Conservation (phyloP, 2,888 invertebrate species). For the Flabesymbios commensalis region DNA sequence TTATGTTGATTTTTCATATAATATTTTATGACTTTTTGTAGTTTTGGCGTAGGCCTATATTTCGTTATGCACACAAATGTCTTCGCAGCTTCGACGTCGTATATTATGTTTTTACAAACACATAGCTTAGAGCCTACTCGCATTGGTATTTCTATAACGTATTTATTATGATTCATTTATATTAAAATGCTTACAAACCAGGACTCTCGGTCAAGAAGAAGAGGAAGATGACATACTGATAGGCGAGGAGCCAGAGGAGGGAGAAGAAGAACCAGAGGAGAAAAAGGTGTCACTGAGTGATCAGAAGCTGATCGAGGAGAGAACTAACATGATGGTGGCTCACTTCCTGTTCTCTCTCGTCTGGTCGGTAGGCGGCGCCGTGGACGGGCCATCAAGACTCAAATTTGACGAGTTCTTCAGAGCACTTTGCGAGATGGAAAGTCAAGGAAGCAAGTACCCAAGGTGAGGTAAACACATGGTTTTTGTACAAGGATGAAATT, state of each 20-base stretch:
- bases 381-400: slow-evolving; percentile 52
- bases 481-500: too few relatives aligned
- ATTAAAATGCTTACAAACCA: too few relatives aligned
- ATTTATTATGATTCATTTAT: too few relatives aligned
- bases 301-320: slow-evolving; percentile 55
- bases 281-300: slow-evolving; percentile 40
- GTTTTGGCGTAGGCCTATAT: too few relatives aligned
- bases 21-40: too few relatives aligned
- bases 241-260: slow-evolving; percentile 43
- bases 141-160: too few relatives aligned
- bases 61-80: too few relatives aligned
- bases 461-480: slow-evolving; percentile 43
- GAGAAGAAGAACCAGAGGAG: slow-evolving; percentile 27
- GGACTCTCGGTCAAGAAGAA: slow-evolving; percentile 49
- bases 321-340: slow-evolving; percentile 54
- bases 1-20: too few relatives aligned
- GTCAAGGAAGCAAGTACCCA: slow-evolving; percentile 51
- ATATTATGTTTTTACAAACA: too few relatives aligned
- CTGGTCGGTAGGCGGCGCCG: slow-evolving; percentile 57
- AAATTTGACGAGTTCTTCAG: slow-evolving; percentile 60
- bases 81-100: too few relatives aligned
- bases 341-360: slow-evolving; percentile 59
- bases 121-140: too few relatives aligned
- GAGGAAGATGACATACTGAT: slow-evolving; percentile 52
- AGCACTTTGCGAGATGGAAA: slow-evolving; percentile 54